A percentile compares a stretch with the other conserved stretches of the same genome.
Evolutionary conservation across 2,888 invertebrate genomes (phyloP).

Genomic region (Hedya salicella): DNA sequence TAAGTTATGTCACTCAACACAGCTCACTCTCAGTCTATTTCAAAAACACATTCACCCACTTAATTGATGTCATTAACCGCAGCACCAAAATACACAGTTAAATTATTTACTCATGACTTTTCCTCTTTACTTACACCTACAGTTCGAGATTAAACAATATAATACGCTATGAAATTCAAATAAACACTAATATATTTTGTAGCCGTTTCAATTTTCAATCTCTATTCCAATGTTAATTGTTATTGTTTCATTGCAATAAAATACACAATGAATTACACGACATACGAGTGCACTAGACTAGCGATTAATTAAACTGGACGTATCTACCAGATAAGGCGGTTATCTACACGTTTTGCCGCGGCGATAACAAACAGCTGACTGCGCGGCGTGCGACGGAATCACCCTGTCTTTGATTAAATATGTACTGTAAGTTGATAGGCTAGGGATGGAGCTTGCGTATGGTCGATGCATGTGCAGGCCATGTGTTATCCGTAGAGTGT

Average conservation of each 20-base stretch:
- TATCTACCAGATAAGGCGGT: constrained; percentile 34
- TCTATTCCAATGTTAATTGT: too few relatives aligned
- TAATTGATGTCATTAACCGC: background rate
- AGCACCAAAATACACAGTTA: background rate
- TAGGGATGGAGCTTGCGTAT: constrained; percentile 5
- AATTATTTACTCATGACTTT: too few relatives aligned
- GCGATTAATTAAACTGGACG: constrained; percentile 12
- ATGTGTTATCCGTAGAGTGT: constrained; percentile 4
- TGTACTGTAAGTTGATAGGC: background rate
- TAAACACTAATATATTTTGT: too few relatives aligned
- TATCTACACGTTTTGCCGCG: constrained; percentile 46
- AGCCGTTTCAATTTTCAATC: too few relatives aligned
- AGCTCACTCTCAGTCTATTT: background rate
- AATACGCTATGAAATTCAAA: too few relatives aligned
- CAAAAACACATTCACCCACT: background rate
- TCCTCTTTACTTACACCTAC: too few relatives aligned
- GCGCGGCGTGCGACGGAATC: constrained; percentile 6
- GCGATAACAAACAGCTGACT: constrained; percentile 56
- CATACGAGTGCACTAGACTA: constrained; percentile 1
- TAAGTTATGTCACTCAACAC: background rate
- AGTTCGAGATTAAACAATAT: too few relatives aligned
- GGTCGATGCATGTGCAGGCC: constrained; percentile 15
- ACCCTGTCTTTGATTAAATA: background rate
- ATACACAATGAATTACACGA: background rate
- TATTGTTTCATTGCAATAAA: too few relatives aligned